Evolutionary conservation across 2,113 vertebrate species (phyloP).

Genomic region (Shinisaurus crocodilurus): DNA sequence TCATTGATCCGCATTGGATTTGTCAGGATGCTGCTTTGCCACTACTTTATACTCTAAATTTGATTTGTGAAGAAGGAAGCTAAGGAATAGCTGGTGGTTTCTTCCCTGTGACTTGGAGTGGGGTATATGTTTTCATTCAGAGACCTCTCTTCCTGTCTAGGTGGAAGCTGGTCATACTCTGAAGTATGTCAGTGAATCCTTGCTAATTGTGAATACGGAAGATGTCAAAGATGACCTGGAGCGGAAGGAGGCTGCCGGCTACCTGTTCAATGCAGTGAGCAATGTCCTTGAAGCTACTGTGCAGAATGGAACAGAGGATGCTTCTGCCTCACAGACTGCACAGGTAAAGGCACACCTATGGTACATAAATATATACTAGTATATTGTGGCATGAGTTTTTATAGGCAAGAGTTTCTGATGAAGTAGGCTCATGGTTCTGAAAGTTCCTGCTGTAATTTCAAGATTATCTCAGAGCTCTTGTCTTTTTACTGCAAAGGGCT

Average conservation of each 20-base stretch:
- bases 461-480: not conserved
- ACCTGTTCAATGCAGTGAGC: slow-evolving; percentile 85
- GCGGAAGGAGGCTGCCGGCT: slow-evolving; percentile 73
- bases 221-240: slow-evolving; percentile 63
- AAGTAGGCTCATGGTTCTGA: not conserved
- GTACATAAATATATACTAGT: not conserved
- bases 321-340: slow-evolving; percentile 41
- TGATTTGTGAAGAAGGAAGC: not conserved
- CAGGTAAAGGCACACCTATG: slow-evolving; percentile 26
- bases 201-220: slow-evolving; percentile 72
- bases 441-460: not conserved
- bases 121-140: not conserved
- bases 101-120: not conserved
- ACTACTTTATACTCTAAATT: too few species aligned
- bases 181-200: slow-evolving; percentile 81
- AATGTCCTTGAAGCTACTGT: slow-evolving; percentile 84
- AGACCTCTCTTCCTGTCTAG: slow-evolving; percentile 64
- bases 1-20: not conserved
- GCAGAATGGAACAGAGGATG: slow-evolving; percentile 45
- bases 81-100: not conserved
- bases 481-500: not conserved
- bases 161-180: slow-evolving; percentile 81
- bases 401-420: not conserved
- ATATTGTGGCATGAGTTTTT: not conserved
- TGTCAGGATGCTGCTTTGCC: too few species aligned